phyloP scores from a whole-genome alignment of 2,797 vertebrate genomes.

The Capromys pilorides region DNA sequence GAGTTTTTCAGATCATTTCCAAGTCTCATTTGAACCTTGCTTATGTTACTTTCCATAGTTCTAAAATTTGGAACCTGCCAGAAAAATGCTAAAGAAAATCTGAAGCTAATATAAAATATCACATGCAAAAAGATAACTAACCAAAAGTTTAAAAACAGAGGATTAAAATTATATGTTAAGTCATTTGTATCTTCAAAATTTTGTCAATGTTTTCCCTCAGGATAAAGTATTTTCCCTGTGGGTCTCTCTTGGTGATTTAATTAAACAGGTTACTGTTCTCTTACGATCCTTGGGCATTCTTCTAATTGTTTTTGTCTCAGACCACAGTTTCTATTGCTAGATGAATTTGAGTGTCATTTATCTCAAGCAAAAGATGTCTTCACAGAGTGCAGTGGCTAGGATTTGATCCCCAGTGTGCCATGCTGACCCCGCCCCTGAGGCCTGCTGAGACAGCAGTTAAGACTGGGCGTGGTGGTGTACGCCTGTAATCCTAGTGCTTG shows the following conservation, averaged over 20 bases:
- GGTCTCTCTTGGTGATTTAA: not conserved
- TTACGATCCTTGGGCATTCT: not conserved
- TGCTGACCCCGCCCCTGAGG: too few relatives aligned
- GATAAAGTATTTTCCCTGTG: not conserved
- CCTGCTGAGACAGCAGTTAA: too few relatives aligned
- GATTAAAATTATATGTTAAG: constrained; percentile 8
- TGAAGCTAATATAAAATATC: constrained; percentile 1
- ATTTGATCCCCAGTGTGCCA: too few relatives aligned
- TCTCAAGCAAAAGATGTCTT: not conserved
- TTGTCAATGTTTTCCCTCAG: constrained; percentile 14
- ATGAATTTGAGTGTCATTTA: not conserved
- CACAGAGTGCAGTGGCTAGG: too few relatives aligned
- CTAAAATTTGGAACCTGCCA: constrained; percentile 14
- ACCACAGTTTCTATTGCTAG: not conserved
- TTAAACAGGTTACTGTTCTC: constrained; percentile 1
- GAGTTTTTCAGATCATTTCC: constrained; percentile 34
- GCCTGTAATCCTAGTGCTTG: too few relatives aligned
- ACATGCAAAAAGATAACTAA: constrained; percentile 31
- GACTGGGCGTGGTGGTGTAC: too few relatives aligned
- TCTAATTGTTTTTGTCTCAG: constrained; percentile 41
- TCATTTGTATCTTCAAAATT: constrained; percentile 12
- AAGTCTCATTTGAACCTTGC: constrained; percentile 31
- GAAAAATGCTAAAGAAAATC: not conserved
- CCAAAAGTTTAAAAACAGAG: constrained; percentile 23
- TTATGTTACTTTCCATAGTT: not conserved